Base-by-base conservation (phyloP, 2,888 invertebrate genomes). In the Drosophila hamatofila region DNA sequence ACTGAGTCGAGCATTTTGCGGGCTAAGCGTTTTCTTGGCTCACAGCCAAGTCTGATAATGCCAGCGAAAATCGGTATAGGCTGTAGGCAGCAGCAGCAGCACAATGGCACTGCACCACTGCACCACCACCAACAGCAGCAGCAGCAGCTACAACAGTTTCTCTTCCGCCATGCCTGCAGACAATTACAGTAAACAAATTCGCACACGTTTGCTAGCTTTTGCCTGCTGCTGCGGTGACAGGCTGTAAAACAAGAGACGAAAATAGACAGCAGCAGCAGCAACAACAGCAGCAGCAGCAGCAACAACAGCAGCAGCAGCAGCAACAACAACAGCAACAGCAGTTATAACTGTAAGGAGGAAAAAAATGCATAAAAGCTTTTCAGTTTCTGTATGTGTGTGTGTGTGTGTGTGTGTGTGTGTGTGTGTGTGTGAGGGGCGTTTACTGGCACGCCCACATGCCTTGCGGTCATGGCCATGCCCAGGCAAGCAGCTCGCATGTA, bases 121-220 rank as follows among this genome's bases (percentile, higher is more conserved):
- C 42, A 39, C 30, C 55, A 46, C 44, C 58, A 46, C 8, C 41
- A 39, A 1, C 35, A 35, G 18, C 41, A 41, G 18, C 41, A 42
- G 21, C 42, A 11, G 27, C 33, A 30, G 27, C 42, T n/a, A n/a
- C 27, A 39, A 37, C 37, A 52, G 52, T 51, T 39, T n/a, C 46
- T 49, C 51, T 27, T 62, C 66, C 58, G 18, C 39, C 52, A 60
- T 44, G 68, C 73, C 83, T 60, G 80, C 54, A 82, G 84, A 88
- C 85, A 88, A 86, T 88, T 88, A 87, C 89, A 84, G 87, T 87
- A 87, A 87, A 87, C 86, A 88, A 88, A 88, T 81, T 82, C 78
- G 44, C 84, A 84, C 84, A 84, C 80, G 82, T 75, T 75, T 75
- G 78, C 80, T 67, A 65, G 72, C 81, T 55, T n/a, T 44, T 70